Conservation (phyloP, 2,113 vertebrate genomes). For the Tachuris rubrigastra region DNA sequence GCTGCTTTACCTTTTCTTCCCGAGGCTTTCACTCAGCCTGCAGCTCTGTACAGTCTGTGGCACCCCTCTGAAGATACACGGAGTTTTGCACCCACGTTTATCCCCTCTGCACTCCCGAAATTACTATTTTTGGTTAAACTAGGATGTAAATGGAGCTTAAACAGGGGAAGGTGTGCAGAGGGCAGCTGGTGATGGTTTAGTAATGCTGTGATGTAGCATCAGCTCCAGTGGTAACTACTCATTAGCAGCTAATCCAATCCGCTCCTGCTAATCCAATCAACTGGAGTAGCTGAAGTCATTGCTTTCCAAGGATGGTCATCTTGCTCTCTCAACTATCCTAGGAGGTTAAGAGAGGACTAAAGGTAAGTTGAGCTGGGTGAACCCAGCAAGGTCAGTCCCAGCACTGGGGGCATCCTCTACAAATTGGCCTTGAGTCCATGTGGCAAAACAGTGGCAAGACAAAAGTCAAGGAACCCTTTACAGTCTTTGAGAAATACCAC, state of each 20-base stretch:
- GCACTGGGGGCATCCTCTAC: fast-evolving
- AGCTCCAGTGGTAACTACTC: conserved; percentile 17
- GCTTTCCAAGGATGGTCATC: neutral
- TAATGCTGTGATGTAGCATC: neutral
- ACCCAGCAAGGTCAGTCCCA: fast-evolving
- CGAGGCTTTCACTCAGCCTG: neutral
- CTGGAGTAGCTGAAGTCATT: neutral
- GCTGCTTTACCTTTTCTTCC: neutral
- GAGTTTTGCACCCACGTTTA: neutral
- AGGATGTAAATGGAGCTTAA: neutral
- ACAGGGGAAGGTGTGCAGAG: neutral
- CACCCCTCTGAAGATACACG: fast-evolving
- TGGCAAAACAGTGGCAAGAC: fast-evolving
- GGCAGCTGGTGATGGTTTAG: neutral
- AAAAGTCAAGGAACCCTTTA: neutral
- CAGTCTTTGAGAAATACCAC: neutral
- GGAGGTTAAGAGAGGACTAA: neutral
- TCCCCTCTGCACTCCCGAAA: neutral
- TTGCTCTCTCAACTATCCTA: neutral
- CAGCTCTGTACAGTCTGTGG: neutral
- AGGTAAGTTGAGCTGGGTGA: fast-evolving
- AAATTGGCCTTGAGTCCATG: neutral
- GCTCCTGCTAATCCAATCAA: conserved; percentile 16
- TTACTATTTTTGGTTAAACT: neutral
- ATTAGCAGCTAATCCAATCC: conserved; percentile 47